Conservation (phyloP, 1,140 invertebrate species). For the Drosophila grimshawi region DNA sequence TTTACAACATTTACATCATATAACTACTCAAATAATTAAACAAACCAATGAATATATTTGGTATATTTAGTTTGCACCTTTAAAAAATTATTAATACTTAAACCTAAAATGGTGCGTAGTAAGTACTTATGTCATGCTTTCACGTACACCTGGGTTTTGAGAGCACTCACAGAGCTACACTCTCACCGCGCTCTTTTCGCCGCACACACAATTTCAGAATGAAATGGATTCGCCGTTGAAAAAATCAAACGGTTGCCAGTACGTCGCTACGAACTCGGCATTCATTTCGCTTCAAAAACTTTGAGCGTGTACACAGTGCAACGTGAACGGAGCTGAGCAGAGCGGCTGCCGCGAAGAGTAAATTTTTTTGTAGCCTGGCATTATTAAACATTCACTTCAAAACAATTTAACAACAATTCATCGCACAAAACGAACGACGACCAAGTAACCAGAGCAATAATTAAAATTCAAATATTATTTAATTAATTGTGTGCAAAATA, state of each 20-base stretch:
- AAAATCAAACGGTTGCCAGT: conserved; percentile 51
- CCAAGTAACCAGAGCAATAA: conserved; percentile 38
- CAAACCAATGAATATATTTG: no score
- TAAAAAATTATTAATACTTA: no score
- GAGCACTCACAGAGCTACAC: conserved; percentile 30
- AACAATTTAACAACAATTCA: conserved; percentile 45
- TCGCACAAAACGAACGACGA: conserved; percentile 32
- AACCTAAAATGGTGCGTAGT: neutral
- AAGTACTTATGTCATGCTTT: conserved; percentile 5
- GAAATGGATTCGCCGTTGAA: conserved; percentile 68
- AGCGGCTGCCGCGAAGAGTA: conserved; percentile 58
- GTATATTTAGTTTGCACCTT: no score
- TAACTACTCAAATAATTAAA: no score
- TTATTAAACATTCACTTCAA: conserved; percentile 35
- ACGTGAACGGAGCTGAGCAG: conserved; percentile 52
- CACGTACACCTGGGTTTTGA: conserved; percentile 14
- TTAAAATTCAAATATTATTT: conserved; percentile 24
- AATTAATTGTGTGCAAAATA: conserved; percentile 34
- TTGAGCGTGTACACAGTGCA: conserved; percentile 63
- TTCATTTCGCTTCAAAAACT: conserved; percentile 81
- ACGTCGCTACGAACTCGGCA: conserved; percentile 48
- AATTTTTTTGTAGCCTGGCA: conserved; percentile 49
- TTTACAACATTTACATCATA: no score
- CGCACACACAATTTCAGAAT: conserved; percentile 65
- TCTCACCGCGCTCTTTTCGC: conserved; percentile 43